Conservation (phyloP, 2,888 invertebrate species). For the Phymatocera aterrima region DNA sequence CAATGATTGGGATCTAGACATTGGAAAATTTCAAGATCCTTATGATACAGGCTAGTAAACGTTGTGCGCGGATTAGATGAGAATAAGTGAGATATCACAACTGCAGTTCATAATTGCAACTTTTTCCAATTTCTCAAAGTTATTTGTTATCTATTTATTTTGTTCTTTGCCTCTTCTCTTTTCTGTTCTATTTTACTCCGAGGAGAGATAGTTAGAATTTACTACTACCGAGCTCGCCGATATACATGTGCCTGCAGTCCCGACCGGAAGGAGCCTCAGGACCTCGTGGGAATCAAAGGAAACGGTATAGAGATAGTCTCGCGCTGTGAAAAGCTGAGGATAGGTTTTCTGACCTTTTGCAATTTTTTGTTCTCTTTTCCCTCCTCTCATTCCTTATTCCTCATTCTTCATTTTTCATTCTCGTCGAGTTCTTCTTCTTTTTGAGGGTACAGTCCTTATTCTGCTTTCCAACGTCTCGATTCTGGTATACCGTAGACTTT, state of each 20-base stretch:
- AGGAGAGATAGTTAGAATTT: neutral
- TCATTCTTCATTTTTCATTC: slow-evolving; percentile 40
- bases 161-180: no score
- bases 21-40: no score
- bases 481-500: neutral
- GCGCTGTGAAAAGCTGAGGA: slow-evolving; percentile 27
- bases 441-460: neutral
- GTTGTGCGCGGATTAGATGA: no score
- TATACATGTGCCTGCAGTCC: neutral
- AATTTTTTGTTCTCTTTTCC: slow-evolving; percentile 4
- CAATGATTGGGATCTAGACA: neutral
- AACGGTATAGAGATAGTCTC: no score
- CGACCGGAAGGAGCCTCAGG: neutral
- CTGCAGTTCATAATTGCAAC: no score
- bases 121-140: no score
- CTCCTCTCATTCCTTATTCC: neutral
- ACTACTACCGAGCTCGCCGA: neutral
- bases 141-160: no score
- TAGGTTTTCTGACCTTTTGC: slow-evolving; percentile 46
- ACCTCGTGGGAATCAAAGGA: slow-evolving; percentile 33
- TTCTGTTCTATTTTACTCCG: no score
- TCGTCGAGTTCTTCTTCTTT: slow-evolving; percentile 43
- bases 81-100: no score
- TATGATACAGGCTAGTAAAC: no score
- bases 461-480: neutral